Evolutionary conservation across 1,140 invertebrate species (phyloP).

Genomic region (Caenorhabditis remanei): DNA sequence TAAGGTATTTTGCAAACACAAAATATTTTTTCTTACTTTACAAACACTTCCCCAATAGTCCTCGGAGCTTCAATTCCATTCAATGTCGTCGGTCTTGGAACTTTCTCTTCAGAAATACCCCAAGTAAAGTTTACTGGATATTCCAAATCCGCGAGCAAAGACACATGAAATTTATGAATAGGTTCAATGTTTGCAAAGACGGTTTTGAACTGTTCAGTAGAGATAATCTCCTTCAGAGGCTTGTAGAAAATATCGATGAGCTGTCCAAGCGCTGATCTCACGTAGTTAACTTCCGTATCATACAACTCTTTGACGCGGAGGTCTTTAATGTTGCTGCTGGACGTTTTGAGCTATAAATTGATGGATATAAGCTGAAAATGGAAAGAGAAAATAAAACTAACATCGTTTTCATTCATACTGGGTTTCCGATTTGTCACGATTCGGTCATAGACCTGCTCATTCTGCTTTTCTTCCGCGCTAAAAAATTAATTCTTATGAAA

Average conservation of each 20-base stretch:
- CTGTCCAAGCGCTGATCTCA: constrained; percentile 88
- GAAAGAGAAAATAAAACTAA: constrained; percentile 7
- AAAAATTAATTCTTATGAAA: not conserved
- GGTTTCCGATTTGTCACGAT: not conserved
- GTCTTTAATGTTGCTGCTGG: constrained; percentile 84
- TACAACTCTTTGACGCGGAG: constrained; percentile 94
- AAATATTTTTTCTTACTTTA: constrained; percentile 41
- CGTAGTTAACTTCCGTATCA: constrained; percentile 96
- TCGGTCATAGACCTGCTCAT: not conserved
- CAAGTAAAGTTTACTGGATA: constrained; percentile 72
- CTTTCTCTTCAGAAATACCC: constrained; percentile 79
- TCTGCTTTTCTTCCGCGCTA: constrained; percentile 19
- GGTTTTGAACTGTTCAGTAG: constrained; percentile 51
- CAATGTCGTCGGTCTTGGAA: constrained; percentile 68
- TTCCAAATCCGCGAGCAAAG: constrained; percentile 14
- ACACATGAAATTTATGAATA: constrained; percentile 1
- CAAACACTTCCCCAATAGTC: constrained; percentile 79
- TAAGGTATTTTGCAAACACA: too few species aligned
- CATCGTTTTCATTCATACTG: constrained; percentile 55
- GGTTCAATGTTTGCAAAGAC: constrained; percentile 70
- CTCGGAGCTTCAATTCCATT: not conserved
- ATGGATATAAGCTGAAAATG: not conserved
- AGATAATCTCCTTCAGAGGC: constrained; percentile 78
- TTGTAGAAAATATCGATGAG: constrained; percentile 87
- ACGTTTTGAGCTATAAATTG: constrained; percentile 61